Percentiles rank a stretch among this genome's conserved stretches.
Evolutionary conservation across 2,113 vertebrate genomes (phyloP).

Genomic region (Mesitornis unicolor): DNA sequence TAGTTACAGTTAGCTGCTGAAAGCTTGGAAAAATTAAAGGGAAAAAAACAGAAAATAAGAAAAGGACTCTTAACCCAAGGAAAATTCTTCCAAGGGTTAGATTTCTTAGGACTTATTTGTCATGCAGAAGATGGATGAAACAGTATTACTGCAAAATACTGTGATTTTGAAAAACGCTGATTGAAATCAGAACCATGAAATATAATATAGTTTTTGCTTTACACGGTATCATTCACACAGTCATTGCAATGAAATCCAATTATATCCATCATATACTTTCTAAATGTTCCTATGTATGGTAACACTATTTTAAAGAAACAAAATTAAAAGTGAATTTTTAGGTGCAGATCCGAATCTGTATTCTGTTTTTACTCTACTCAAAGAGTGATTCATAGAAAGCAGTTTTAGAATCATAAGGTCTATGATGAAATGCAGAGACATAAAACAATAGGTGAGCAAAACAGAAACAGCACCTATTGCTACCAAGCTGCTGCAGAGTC

Average conservation of each 20-base stretch:
- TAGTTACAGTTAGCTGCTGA: background rate
- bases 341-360: background rate
- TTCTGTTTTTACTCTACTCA: background rate
- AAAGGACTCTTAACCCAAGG: background rate
- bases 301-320: background rate
- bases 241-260: conserved; percentile 11
- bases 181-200: conserved; percentile 43
- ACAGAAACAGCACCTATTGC: background rate
- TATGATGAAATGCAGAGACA: background rate
- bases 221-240: background rate
- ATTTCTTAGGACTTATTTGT: background rate
- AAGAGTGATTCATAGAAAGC: background rate
- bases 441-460: background rate
- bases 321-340: background rate
- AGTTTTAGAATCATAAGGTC: background rate
- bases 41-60: background rate
- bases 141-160: background rate
- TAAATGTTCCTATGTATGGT: background rate
- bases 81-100: background rate
- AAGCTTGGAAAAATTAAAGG: background rate
- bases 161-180: background rate
- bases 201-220: background rate
- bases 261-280: background rate
- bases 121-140: background rate
- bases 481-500: background rate